A percentile compares a stretch with the other conserved stretches of the same genome.
Conservation (phyloP, 1,140 invertebrate genomes). For the Drosophila prosaltans region DNA sequence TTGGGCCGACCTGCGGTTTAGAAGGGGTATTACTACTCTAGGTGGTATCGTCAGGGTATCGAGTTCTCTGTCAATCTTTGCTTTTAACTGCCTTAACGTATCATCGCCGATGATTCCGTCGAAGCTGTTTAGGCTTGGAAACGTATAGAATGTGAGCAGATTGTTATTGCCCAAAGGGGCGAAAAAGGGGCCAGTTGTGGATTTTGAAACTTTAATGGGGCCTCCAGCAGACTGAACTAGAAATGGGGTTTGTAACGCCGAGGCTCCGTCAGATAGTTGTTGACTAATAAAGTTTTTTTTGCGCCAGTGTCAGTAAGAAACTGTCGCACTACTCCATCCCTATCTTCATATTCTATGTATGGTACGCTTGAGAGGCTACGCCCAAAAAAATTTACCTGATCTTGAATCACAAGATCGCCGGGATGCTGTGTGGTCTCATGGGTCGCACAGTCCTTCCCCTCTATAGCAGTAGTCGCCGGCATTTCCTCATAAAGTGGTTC, state of each 20-base stretch:
- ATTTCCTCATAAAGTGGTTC: background rate
- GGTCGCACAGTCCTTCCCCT: background rate
- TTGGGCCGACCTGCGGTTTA: background rate
- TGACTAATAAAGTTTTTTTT: no score
- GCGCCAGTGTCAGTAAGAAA: background rate
- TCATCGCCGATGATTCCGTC: background rate
- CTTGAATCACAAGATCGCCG: no score
- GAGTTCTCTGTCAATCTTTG: background rate
- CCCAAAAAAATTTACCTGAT: no score
- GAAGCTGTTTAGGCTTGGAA: background rate
- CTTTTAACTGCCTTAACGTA: no score
- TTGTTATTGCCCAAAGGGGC: slow-evolving; percentile 1
- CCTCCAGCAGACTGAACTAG: no score
- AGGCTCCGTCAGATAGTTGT: no score
- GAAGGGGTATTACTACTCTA: background rate
- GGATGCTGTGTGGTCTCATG: no score
- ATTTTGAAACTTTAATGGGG: no score
- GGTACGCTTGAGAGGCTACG: background rate
- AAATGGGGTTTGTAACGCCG: no score
- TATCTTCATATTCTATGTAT: background rate
- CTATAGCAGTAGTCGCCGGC: background rate
- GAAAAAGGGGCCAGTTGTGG: background rate
- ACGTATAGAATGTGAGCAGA: background rate
- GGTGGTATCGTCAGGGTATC: background rate
- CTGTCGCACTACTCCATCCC: background rate